These are phyloP conservation scores for Phocoena phocoena DNA, from an alignment of 2,113 vertebrate genomes.

Conservation along the genomic window DNA sequence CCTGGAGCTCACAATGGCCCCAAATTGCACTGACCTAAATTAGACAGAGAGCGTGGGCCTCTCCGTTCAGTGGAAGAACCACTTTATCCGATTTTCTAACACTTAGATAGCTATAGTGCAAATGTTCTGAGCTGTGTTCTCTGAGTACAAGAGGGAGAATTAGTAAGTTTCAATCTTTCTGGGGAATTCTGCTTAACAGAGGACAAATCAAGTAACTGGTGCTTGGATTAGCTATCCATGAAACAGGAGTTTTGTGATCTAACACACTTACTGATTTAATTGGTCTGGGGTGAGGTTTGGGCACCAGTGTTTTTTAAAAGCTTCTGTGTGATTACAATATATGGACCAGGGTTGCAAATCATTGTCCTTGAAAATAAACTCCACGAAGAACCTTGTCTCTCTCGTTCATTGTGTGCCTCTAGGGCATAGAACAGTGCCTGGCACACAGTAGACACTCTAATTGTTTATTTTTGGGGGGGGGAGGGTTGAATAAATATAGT, in stretches of 20 bases:
- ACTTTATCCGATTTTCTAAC: not conserved
- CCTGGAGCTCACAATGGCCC: not conserved
- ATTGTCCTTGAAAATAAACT: conserved; percentile 18
- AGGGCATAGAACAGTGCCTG: not conserved
- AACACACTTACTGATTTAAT: not conserved
- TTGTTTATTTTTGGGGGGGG: not conserved
- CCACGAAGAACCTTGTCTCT: not conserved
- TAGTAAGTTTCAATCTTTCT: not conserved
- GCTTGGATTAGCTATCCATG: not conserved
- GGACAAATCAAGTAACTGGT: not conserved
- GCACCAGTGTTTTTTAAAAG: not conserved
- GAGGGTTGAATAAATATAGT: not conserved
- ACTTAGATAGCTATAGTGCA: not conserved
- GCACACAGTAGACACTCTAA: not conserved
- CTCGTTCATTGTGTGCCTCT: not conserved
- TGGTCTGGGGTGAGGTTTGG: not conserved
- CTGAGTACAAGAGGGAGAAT: not conserved
- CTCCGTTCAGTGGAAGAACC: not conserved
- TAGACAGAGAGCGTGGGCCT: not conserved
- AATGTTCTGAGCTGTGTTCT: not conserved
- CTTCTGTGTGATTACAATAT: not conserved
- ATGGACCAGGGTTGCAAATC: not conserved
- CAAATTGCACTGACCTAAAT: not conserved
- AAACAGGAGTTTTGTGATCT: not conserved
- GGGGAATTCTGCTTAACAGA: not conserved